These are phyloP conservation scores for Lycopodina hypogea DNA, from an alignment of 37 sponge, comb jelly and placozoan species.

Conservation along the genomic window DNA sequence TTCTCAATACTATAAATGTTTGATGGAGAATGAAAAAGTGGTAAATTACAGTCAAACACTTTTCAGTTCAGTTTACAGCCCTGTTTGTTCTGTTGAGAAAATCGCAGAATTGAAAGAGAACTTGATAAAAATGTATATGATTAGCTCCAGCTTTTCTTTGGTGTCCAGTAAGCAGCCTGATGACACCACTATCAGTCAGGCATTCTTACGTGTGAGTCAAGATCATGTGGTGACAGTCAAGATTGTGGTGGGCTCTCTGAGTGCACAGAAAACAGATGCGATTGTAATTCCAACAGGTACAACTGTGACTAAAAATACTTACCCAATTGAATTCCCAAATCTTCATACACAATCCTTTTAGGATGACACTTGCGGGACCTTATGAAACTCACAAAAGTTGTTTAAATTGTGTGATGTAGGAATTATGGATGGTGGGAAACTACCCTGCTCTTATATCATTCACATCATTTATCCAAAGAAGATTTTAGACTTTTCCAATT, in stretches of 20 bases:
- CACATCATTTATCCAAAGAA: slow-evolving; percentile 54
- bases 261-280: slow-evolving; percentile 41
- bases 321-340: background rate
- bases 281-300: slow-evolving; percentile 71
- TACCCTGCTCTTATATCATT: slow-evolving; percentile 61
- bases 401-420: slow-evolving; percentile 37
- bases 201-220: background rate
- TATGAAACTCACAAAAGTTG: background rate
- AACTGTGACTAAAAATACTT: background rate
- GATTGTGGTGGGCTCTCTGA: slow-evolving; percentile 30
- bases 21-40: no score
- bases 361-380: background rate
- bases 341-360: background rate
- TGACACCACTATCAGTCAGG: background rate
- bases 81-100: background rate
- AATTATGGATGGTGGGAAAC: slow-evolving; percentile 43
- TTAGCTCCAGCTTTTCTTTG: background rate
- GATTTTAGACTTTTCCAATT: slow-evolving; percentile 17
- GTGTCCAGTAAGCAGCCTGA: background rate
- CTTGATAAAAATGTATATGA: background rate
- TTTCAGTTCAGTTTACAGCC: background rate
- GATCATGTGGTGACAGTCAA: slow-evolving; percentile 26
- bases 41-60: background rate
- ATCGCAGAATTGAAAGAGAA: background rate
- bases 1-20: no score